phyloP scores from a whole-genome alignment of 2,888 invertebrate genomes.

The Nematopogon swammerdamellus region DNA sequence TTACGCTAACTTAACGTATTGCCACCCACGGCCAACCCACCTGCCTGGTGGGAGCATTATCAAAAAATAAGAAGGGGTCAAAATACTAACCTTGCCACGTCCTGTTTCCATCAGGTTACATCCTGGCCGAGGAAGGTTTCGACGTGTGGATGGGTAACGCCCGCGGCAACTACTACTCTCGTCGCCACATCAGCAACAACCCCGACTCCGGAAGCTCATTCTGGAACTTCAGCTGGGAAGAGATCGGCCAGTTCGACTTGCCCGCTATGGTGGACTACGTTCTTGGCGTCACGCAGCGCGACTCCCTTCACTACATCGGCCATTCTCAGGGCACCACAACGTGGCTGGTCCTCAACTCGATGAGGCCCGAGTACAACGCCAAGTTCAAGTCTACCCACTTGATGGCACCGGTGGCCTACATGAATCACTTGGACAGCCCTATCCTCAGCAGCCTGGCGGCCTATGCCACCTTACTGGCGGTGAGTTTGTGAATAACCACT shows the following conservation, averaged over 20 bases:
- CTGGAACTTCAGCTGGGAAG: slow-evolving; percentile 67
- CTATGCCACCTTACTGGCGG: too few relatives aligned
- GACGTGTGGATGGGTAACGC: slow-evolving; percentile 86
- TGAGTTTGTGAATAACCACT: too few relatives aligned
- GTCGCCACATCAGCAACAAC: slow-evolving; percentile 57
- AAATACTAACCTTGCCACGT: too few relatives aligned
- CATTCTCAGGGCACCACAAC: slow-evolving; percentile 69
- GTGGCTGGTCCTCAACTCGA: slow-evolving; percentile 59
- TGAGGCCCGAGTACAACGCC: slow-evolving; percentile 56
- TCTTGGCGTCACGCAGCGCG: slow-evolving; percentile 45
- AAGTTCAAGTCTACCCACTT: slow-evolving; percentile 58
- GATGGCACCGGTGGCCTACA: slow-evolving; percentile 59
- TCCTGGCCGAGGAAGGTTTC: slow-evolving; percentile 66
- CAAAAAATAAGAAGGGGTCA: too few relatives aligned
- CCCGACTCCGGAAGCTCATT: slow-evolving; percentile 31
- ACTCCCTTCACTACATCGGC: slow-evolving; percentile 64
- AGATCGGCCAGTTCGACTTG: slow-evolving; percentile 71
- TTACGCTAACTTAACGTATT: too few relatives aligned
- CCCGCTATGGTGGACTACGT: slow-evolving; percentile 73
- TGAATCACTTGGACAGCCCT: slow-evolving; percentile 44
- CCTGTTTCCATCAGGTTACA: slow-evolving; percentile 61
- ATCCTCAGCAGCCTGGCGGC: too few relatives aligned
- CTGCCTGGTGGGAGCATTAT: too few relatives aligned
- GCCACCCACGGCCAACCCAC: too few relatives aligned
- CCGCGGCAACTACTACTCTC: slow-evolving; percentile 76